phyloP scores from a whole-genome alignment of 2,113 vertebrate species.

The Phrynocephalus versicolor region DNA sequence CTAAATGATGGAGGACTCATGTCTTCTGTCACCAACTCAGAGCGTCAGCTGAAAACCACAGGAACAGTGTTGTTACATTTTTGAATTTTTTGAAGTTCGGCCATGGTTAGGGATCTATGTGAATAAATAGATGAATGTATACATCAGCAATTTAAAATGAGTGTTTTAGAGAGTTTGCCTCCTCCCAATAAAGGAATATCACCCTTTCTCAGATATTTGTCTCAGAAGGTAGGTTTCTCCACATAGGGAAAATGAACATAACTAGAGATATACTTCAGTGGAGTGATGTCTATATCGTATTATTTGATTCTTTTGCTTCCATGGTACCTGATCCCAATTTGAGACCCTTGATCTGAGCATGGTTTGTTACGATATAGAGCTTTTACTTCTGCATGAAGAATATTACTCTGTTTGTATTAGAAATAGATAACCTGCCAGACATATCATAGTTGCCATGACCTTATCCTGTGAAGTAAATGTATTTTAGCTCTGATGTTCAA shows the following conservation, averaged over 20 bases:
- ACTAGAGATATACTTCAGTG: not conserved
- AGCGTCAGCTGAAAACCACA: too few species aligned
- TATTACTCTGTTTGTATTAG: constrained; percentile 5
- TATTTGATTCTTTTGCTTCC: constrained; percentile 6
- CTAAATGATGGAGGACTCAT: too few species aligned
- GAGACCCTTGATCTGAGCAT: not conserved
- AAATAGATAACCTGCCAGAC: not conserved
- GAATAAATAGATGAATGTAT: not conserved
- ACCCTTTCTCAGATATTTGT: too few species aligned
- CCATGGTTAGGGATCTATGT: not conserved
- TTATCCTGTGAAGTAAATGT: not conserved
- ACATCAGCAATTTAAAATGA: not conserved
- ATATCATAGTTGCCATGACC: not conserved
- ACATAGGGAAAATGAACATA: not conserved
- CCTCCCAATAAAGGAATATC: not conserved
- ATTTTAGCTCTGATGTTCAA: not conserved
- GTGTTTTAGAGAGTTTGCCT: not conserved
- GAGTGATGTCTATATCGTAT: not conserved
- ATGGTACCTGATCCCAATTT: not conserved
- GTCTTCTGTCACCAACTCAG: too few species aligned
- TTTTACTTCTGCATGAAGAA: not conserved
- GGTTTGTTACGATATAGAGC: not conserved
- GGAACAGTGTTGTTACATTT: too few species aligned
- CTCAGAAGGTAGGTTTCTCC: too few species aligned
- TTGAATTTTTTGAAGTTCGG: too few species aligned